phyloP scores from a whole-genome alignment of 2,797 vertebrate species.

The Potorous gilbertii region DNA sequence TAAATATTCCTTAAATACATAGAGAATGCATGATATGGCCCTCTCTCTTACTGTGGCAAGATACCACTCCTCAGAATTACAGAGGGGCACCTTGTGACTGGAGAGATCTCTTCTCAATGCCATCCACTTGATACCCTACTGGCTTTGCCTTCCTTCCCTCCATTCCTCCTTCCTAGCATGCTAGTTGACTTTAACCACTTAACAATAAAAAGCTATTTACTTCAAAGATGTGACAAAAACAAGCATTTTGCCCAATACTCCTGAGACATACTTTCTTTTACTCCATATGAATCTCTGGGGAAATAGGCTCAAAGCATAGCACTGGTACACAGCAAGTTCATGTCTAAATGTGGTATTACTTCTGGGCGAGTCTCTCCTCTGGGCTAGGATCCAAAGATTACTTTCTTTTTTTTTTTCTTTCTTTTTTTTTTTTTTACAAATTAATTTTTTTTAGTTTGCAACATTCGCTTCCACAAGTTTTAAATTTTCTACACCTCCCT shows the following conservation, averaged over 20 bases:
- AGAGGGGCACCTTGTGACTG: background rate
- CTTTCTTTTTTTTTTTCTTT: too few relatives aligned
- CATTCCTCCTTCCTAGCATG: background rate
- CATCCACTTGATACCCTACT: background rate
- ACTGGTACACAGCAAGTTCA: background rate
- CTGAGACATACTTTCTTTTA: background rate
- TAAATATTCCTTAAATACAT: too few relatives aligned
- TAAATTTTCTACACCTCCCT: too few relatives aligned
- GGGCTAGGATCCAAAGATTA: background rate
- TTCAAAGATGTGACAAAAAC: background rate
- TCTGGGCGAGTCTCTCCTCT: background rate
- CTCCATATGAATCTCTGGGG: background rate
- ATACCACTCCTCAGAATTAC: background rate
- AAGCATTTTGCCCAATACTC: background rate
- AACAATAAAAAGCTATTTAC: background rate
- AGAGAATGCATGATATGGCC: too few relatives aligned
- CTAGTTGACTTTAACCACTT: background rate
- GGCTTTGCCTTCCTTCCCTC: background rate
- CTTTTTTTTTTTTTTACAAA: too few relatives aligned
- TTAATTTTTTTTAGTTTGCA: too few relatives aligned
- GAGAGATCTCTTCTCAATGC: background rate
- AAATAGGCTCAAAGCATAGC: background rate
- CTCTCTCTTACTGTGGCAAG: too few relatives aligned
- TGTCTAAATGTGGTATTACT: background rate
- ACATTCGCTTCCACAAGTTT: too few relatives aligned